Conservation (phyloP, 2,113 vertebrate species). For the Nymphicus hollandicus region DNA sequence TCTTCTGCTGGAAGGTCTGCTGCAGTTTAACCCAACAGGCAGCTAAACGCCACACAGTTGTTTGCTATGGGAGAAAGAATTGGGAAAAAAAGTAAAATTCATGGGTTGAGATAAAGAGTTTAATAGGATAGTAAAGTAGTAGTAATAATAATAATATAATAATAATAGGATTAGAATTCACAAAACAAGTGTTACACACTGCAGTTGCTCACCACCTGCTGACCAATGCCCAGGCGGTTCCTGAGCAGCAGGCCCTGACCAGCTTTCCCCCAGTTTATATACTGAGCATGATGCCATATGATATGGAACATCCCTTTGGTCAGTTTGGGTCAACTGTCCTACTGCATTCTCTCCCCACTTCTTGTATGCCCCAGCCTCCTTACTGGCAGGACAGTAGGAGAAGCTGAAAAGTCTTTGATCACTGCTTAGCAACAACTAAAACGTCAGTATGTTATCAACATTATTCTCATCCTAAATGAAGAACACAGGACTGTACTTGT, state of each 20-base stretch:
- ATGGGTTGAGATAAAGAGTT: background rate
- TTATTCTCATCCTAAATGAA: background rate
- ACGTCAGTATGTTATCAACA: background rate
- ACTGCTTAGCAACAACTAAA: background rate
- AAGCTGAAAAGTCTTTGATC: background rate
- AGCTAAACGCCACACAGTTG: background rate
- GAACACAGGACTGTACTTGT: background rate
- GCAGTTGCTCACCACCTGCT: background rate
- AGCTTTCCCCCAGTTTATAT: background rate
- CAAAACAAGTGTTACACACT: background rate
- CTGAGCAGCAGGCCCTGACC: background rate
- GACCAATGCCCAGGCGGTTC: background rate
- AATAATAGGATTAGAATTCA: background rate
- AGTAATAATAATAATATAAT: background rate
- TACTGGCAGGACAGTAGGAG: background rate
- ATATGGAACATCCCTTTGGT: background rate
- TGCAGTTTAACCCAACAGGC: background rate
- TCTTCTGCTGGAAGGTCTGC: background rate
- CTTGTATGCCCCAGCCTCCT: background rate
- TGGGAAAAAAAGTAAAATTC: background rate
- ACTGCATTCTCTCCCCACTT: background rate
- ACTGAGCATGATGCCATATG: background rate
- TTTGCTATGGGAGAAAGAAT: background rate
- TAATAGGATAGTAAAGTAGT: background rate
- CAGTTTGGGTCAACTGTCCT: background rate